Evolutionary conservation across 2,888 invertebrate genomes (phyloP).

Genomic region (Eurois occulta): DNA sequence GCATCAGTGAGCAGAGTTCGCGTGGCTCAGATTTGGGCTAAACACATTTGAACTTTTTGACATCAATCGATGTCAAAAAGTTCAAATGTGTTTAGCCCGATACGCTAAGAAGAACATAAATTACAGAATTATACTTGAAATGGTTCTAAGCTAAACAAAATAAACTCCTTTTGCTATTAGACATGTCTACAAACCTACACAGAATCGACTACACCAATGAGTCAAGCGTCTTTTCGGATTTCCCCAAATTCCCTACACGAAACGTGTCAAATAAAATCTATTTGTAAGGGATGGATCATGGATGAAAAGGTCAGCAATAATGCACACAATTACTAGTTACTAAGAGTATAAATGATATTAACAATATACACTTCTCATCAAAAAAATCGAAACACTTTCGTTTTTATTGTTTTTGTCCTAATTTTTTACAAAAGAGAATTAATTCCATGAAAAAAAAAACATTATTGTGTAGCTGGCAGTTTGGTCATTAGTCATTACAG

Average conservation of each 20-base stretch:
- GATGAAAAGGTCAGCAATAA: not conserved
- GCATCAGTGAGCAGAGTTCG: not conserved
- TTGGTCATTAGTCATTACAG: too few relatives aligned
- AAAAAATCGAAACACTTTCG: too few relatives aligned
- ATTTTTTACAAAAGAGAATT: too few relatives aligned
- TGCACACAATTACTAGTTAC: not conserved
- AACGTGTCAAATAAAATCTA: not conserved
- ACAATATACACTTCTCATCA: too few relatives aligned
- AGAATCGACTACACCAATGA: constrained; percentile 16
- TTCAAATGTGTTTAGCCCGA: too few relatives aligned
- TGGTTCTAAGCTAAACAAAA: not conserved
- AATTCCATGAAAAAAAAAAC: too few relatives aligned
- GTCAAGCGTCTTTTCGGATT: constrained; percentile 24
- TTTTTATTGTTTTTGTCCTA: too few relatives aligned
- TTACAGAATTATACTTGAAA: not conserved
- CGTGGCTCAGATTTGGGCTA: not conserved
- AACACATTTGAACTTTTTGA: not conserved
- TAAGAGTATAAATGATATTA: constrained; percentile 5
- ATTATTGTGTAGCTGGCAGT: too few relatives aligned
- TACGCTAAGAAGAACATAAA: not conserved
- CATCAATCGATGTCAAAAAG: too few relatives aligned
- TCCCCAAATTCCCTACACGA: constrained; percentile 23
- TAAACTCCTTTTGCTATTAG: not conserved
- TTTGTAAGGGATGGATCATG: not conserved
- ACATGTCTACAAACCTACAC: not conserved